Base-by-base conservation (phyloP, 2,888 invertebrate species). In the Siphlonurus alternatus region DNA sequence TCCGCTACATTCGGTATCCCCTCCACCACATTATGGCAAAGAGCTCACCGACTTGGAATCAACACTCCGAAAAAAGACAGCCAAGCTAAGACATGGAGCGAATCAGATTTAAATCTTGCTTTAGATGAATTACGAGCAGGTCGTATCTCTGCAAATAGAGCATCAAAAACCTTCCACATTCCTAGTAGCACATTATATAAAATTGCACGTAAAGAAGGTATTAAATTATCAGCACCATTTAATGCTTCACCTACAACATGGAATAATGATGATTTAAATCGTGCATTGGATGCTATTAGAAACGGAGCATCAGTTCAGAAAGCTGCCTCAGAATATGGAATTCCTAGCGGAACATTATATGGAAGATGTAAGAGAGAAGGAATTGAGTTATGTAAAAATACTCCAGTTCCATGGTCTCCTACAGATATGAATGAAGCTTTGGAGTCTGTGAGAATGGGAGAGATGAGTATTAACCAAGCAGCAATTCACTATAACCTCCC, bases 401-500 rank as follows among this genome's bases (percentile, higher is more conserved):
- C 89, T 78, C 90, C 91, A n/a, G 90, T 92, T 59, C 92, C 92
- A 10, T 93, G 93, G 93, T 89, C 91, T n/a, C 92, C 92, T 74
- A 90, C 89, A 73, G 91, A 91, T 25, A 92, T 93, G 92, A 88
- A 87, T 23, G 91, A 92, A 75, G 93, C 93, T 23, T 79, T 93
- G 59, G 91, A 92, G 75, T 89, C 92, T 68, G 92, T 93, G 72
- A 90, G 92, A 72, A 81, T 90, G 69, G 93, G 93, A 25, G 91
- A 92, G 74, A 92, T 93, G 92, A 91, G 91, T 67, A 93, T 93
- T 71, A 93, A 93, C 76, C 93, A 93, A 77, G 93, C 93, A 62
- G 92, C 92, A 63, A 93, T 93, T 70, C 92, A 93, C 74, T 93
- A 86, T 76, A 93, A 93, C 76, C 78, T 93, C 72, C 93, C 93